Base-by-base conservation (phyloP, 2,113 vertebrate species). In the Aythya baeri region DNA sequence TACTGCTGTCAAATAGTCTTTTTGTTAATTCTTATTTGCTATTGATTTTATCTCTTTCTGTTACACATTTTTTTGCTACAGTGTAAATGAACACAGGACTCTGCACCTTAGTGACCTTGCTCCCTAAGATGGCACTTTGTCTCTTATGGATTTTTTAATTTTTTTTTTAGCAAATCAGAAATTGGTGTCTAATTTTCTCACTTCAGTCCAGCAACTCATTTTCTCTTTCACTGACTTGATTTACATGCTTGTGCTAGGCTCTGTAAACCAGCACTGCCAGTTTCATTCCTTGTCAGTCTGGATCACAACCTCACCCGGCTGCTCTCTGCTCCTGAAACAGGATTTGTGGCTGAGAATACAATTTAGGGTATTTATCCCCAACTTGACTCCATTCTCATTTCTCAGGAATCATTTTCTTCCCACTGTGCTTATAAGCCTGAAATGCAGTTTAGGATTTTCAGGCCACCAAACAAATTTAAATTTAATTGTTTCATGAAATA, bases 401-500 rank as follows among this genome's bases (percentile, higher is more conserved):
- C 89, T 78, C 25, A 87, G 31, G 44, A 88, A 84, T 93, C 21
- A 80, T 91, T 93, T 96, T 93, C 75, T 88, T 93, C 83, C 66
- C 55, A 43, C 54, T 22, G 16, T 55, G 52, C 71, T 89, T 93
- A 80, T 79, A 88, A 94, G 65, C 44, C 75, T 96, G 81, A 92
- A 95, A 96, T 74, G 74, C 31, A 65, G n/a, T 43, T 91, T 80
- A 96, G 83, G 43, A 96, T 57, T 91, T 89, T 74, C 71, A 89
- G 88, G 75, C 41, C 84, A 92, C 74, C 89, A 94, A 96, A 88
- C 76, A 96, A 93, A 97, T 96, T 91, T 91, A 91, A 62, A 88
- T 97, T 77, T 95, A 94, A 96, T 96, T 95, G 83, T 95, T 94
- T 97, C 63, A 67, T 14, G 62, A 92, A 96, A 93, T n/a, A 77